These are phyloP conservation scores for Agrochola circellaris DNA, from an alignment of 2,888 invertebrate species.

Conservation along the genomic window DNA sequence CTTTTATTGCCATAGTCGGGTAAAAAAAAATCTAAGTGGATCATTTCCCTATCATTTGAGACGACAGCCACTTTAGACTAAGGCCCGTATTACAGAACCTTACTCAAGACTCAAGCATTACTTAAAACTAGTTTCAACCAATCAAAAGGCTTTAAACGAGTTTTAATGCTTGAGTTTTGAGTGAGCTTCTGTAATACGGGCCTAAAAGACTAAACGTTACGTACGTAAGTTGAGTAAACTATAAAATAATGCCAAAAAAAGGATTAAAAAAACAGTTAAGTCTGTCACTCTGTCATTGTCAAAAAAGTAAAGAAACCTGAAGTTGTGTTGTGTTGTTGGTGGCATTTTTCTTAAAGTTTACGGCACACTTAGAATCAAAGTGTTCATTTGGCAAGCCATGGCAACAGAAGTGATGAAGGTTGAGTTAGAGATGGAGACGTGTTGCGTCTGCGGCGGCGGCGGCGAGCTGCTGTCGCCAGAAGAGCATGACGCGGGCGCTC, in stretches of 20 bases:
- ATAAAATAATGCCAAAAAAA: neutral
- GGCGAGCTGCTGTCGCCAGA: constrained; percentile 82
- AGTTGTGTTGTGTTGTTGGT: neutral
- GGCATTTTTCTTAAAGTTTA: neutral
- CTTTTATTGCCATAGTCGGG: no score
- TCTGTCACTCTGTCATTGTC: neutral
- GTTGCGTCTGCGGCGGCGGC: constrained; percentile 80
- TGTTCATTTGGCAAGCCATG: constrained; percentile 58
- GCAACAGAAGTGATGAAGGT: constrained; percentile 78
- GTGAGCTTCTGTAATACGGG: no score
- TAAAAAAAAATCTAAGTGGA: no score
- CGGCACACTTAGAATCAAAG: neutral
- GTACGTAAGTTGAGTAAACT: neutral
- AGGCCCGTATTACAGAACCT: no score
- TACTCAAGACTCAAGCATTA: no score
- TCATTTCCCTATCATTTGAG: no score
- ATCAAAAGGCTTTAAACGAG: no score
- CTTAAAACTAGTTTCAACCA: no score
- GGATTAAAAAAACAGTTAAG: no score
- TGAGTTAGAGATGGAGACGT: constrained; percentile 78
- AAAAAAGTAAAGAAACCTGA: neutral
- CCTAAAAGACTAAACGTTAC: no score
- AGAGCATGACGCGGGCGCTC: constrained; percentile 82
- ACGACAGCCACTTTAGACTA: neutral
- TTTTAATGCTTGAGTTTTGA: no score